These are phyloP conservation scores for Anabas testudineus DNA, from an alignment of 2,797 vertebrate species.

Conservation along the genomic window DNA sequence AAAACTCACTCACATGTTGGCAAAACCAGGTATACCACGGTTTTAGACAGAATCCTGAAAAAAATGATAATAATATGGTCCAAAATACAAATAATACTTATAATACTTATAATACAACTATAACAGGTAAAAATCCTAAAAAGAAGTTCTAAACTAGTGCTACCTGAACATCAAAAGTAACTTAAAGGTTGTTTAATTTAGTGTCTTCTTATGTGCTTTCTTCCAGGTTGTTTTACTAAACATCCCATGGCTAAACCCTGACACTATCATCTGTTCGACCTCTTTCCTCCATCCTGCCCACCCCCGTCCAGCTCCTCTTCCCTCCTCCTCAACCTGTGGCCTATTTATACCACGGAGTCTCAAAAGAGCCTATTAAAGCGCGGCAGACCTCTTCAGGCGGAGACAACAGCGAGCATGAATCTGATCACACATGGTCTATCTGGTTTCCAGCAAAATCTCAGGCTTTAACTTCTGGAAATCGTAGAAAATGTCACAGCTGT, in stretches of 20 bases:
- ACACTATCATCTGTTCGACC: conserved; percentile 71
- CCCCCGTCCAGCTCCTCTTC: conserved; percentile 32
- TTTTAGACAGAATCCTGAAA: neutral
- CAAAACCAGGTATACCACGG: neutral
- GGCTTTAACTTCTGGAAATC: neutral
- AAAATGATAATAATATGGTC: neutral
- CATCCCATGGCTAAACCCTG: conserved; percentile 47
- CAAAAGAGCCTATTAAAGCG: conserved; percentile 60
- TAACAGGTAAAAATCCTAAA: neutral
- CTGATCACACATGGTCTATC: conserved; percentile 8
- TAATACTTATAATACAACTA: neutral
- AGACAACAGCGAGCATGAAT: conserved; percentile 48
- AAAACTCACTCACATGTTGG: neutral
- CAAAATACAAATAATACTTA: neutral
- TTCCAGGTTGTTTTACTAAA: conserved; percentile 51
- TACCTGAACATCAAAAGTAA: neutral
- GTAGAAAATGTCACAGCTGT: conserved; percentile 4
- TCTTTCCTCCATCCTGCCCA: conserved; percentile 32
- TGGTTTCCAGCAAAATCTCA: conserved; percentile 17
- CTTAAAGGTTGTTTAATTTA: neutral
- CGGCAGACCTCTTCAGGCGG: conserved; percentile 49
- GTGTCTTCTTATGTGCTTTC: conserved; percentile 34
- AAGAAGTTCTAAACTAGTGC: neutral
- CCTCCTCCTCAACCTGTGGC: conserved; percentile 68
- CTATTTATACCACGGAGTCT: conserved; percentile 78